Evolutionary conservation across 1,140 invertebrate genomes (phyloP), one percentile per base, ranked within the genome.

Genomic region (Drosophila subpulchrella): DNA sequence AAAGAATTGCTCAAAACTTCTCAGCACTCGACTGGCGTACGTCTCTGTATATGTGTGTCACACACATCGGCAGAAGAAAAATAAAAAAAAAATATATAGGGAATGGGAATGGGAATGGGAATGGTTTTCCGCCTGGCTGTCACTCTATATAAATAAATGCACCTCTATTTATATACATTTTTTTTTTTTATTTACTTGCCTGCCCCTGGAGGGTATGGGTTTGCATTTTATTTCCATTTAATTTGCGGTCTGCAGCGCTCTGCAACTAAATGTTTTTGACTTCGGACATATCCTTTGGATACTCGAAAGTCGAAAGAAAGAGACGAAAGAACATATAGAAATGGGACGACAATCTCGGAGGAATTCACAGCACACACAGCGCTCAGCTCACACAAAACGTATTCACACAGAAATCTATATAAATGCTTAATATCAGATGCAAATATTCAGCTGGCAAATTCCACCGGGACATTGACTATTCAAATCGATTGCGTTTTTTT

Each of bases 201-300:
- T 44, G 36, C 34, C 41, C 39, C 30, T 5, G 27, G 3, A 5
- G 5, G 27, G 20, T 17, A 57, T 51, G 61, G 20, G 42, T 58
- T 59, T 84, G 80, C 81, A 84, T 83, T 79, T 80, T 71, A 84
- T 81, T 86, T 86, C 82, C 74, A 84, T 84, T 84, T 86, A 84
- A 84, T 84, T 86, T 86, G 82, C 36, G 82, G 81, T 61, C 55
- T 46, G 63, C 36, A 48, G 46, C 55, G 58, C 42, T 53, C 27
- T 65, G 54, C 57, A 58, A 70, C 39, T 55, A 68, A 74, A 78
- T 55, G 72, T 41, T 50, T 50, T 62, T 48, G 41, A 72, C 50
- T 71, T 61, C 51, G 59, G 42, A 63, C 41, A 55, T 30, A 42
- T 67, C 58, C 57, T 56, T 53, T 27, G 24, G 39, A 41, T 24